Evolutionary conservation across 2,113 vertebrate species (phyloP).

Genomic region (Patagioenas fasciata): DNA sequence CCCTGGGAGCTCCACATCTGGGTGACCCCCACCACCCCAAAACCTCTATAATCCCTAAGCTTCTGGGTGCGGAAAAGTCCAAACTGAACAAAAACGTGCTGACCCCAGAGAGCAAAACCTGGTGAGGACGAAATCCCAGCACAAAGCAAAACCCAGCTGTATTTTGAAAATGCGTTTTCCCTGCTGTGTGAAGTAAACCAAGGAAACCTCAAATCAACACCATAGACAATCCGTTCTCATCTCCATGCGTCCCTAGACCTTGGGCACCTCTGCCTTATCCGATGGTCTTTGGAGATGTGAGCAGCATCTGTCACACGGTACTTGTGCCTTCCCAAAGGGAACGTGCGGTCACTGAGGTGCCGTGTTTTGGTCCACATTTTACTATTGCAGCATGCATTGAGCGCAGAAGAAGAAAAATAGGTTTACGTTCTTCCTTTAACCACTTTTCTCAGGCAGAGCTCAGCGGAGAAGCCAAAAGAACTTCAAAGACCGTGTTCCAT

Average conservation of each 20-base stretch:
- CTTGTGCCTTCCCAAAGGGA: background rate
- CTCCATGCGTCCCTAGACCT: background rate
- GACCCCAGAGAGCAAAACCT: background rate
- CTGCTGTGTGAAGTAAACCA: background rate
- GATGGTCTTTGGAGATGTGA: background rate
- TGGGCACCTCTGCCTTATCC: background rate
- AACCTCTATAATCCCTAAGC: background rate
- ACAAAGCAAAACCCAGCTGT: background rate
- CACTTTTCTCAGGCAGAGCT: background rate
- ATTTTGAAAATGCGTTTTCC: background rate
- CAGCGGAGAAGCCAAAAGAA: background rate
- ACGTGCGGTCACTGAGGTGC: background rate
- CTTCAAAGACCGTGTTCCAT: background rate
- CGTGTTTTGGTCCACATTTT: background rate
- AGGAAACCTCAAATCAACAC: conserved; percentile 19
- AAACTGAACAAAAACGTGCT: rapidly evolving
- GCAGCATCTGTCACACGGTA: background rate
- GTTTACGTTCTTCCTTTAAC: background rate
- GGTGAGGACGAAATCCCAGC: background rate
- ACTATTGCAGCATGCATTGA: background rate
- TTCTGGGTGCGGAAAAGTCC: rapidly evolving
- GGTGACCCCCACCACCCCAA: background rate
- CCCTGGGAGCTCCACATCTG: background rate
- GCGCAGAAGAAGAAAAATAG: background rate
- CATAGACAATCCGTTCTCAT: background rate